Percentiles rank a stretch among this genome's conserved stretches.
Evolutionary conservation across 2,888 invertebrate genomes (phyloP).

Genomic region (Phyllotreta striolata): DNA sequence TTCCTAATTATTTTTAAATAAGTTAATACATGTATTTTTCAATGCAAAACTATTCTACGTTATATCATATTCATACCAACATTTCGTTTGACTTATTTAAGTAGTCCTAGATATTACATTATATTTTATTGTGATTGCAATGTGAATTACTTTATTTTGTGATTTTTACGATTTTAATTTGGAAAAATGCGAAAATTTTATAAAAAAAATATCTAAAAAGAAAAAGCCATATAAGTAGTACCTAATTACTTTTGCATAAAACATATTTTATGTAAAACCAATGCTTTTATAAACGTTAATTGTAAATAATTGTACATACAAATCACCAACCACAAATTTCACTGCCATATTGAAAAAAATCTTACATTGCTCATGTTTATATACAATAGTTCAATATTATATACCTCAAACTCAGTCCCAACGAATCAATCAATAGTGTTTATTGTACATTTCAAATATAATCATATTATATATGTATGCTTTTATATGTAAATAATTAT

Average conservation of each 20-base stretch:
- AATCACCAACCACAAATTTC: constrained; percentile 30
- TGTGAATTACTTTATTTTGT: constrained; percentile 26
- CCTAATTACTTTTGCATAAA: constrained; percentile 46
- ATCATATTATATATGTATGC: constrained; percentile 44
- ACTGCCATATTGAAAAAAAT: constrained; percentile 42
- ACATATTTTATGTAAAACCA: constrained; percentile 17
- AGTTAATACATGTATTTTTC: constrained; percentile 17
- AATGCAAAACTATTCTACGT: constrained; percentile 22
- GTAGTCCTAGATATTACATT: constrained; percentile 1
- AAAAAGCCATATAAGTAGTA: constrained; percentile 42
- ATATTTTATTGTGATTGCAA: constrained; percentile 22
- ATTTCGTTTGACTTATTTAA: neutral
- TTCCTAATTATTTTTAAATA: constrained; percentile 23
- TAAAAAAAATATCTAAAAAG: constrained; percentile 41
- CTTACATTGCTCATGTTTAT: constrained; percentile 40
- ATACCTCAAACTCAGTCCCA: constrained; percentile 47
- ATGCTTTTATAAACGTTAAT: constrained; percentile 17
- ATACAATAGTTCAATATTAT: constrained; percentile 47
- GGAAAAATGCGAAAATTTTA: constrained; percentile 44
- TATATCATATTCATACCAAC: constrained; percentile 11
- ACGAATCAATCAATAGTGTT: constrained; percentile 41
- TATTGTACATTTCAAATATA: constrained; percentile 44
- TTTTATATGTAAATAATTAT: constrained; percentile 43
- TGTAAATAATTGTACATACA: constrained; percentile 25
- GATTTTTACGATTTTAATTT: constrained; percentile 29